Conservation (phyloP, 1,140 invertebrate genomes). For the Gerris buenoi region DNA sequence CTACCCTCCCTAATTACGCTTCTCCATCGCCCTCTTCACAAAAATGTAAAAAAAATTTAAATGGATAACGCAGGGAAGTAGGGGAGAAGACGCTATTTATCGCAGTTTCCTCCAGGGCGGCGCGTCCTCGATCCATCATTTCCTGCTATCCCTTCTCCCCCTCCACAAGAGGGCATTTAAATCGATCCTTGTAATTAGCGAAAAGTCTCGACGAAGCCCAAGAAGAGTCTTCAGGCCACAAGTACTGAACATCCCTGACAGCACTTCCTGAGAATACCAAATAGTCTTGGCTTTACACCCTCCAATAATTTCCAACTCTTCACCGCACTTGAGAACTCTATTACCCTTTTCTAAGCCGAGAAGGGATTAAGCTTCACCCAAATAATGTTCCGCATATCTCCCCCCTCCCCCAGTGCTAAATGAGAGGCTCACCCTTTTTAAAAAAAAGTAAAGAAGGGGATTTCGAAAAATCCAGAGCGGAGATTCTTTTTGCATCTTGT, state of each 20-base stretch:
- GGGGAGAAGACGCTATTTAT: background rate
- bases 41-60: background rate
- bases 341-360: background rate
- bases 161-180: background rate
- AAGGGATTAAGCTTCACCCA: background rate
- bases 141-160: background rate
- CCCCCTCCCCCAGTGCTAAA: no score
- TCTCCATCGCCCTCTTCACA: background rate
- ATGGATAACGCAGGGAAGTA: background rate
- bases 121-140: background rate
- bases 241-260: background rate
- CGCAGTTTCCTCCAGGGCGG: background rate
- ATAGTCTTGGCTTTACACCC: background rate
- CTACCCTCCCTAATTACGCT: background rate
- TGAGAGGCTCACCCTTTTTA: no score
- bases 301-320: background rate
- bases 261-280: background rate
- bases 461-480: no score
- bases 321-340: background rate
- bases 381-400: background rate
- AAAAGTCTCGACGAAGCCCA: background rate
- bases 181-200: background rate
- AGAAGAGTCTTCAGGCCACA: background rate
- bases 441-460: no score
- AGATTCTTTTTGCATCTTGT: no score